Conservation (phyloP, 2,888 invertebrate species). For the Pachydiplax longipennis region DNA sequence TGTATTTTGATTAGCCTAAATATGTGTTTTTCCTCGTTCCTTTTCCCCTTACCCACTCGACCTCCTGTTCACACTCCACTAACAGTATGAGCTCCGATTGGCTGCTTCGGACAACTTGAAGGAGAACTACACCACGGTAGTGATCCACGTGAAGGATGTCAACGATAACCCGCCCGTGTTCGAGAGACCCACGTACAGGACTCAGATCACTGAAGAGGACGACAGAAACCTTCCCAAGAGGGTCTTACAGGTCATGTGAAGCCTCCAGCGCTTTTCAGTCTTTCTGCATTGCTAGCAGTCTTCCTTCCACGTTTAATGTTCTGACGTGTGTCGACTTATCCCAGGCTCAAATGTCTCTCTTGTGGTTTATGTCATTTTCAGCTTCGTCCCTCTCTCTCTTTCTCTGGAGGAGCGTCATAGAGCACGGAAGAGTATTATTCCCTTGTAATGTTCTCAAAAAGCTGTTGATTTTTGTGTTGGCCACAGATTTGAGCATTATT, state of each 20-base stretch:
- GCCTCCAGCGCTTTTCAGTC: neutral
- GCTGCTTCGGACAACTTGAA: conserved; percentile 96
- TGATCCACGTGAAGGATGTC: conserved; percentile 96
- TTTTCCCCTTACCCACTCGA: neutral
- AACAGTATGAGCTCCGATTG: conserved; percentile 89
- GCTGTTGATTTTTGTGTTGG: no score
- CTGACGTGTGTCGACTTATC: neutral
- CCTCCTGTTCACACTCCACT: conserved; percentile 46
- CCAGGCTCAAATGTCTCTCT: neutral
- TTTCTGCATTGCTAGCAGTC: neutral
- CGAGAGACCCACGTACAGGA: conserved; percentile 91
- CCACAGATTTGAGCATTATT: no score
- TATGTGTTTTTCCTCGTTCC: neutral
- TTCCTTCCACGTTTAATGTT: neutral
- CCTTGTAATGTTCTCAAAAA: neutral
- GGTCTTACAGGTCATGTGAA: conserved; percentile 78
- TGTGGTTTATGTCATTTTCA: neutral
- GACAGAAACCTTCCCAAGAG: conserved; percentile 93
- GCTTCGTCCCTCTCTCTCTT: neutral
- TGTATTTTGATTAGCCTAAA: no score
- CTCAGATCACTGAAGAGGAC: conserved; percentile 95
- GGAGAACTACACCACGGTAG: conserved; percentile 96
- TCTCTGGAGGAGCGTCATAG: neutral
- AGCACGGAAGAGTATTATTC: neutral
- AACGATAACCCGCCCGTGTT: conserved; percentile 98